Conservation (phyloP, 2,113 vertebrate species). For the Atractosteus spatula region DNA sequence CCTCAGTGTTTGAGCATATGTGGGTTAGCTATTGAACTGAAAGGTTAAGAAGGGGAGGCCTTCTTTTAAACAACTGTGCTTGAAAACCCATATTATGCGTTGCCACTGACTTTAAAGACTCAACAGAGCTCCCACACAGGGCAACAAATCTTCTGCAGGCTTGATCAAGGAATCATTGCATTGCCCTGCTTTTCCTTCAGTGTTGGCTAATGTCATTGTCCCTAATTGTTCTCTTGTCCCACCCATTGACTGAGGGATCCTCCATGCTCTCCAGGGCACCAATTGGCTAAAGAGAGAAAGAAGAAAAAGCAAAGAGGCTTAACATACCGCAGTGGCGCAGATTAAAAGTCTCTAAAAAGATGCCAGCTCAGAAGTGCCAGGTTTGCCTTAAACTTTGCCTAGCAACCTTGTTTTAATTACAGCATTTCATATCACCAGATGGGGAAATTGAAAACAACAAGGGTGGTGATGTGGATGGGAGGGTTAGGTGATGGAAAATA, state of each 20-base stretch:
- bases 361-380: conserved; percentile 9
- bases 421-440: neutral
- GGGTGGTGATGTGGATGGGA: too few species aligned
- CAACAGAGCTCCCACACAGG: neutral
- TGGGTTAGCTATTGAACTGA: neutral
- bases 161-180: conserved; percentile 26
- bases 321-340: conserved; percentile 20
- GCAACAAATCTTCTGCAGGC: conserved; percentile 18
- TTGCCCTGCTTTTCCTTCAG: conserved; percentile 13
- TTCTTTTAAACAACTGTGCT: neutral
- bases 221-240: conserved; percentile 22
- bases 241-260: conserved; percentile 18
- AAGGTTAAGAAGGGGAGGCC: neutral
- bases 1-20: neutral
- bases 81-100: neutral
- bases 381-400: neutral
- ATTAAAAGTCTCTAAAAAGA: conserved; percentile 23
- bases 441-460: neutral
- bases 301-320: conserved; percentile 26
- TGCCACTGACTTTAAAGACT: neutral
- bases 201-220: conserved; percentile 14
- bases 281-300: conserved; percentile 11
- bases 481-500: neutral
- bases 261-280: conserved; percentile 19
- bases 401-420: neutral